These are phyloP conservation scores for Thomomys bottae DNA, from an alignment of 2,113 vertebrate species.

Conservation along the genomic window DNA sequence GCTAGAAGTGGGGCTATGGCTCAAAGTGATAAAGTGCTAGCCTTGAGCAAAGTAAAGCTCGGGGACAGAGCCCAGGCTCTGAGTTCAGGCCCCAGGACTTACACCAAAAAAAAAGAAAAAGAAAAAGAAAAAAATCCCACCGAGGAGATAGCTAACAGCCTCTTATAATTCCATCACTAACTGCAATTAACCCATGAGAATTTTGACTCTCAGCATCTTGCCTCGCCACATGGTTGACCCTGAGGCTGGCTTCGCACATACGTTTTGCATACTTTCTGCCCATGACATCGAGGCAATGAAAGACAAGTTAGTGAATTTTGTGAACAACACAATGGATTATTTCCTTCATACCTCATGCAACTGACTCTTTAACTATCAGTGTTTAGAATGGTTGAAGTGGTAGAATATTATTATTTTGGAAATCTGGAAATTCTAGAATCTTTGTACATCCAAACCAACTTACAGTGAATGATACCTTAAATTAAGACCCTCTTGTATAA, in stretches of 20 bases:
- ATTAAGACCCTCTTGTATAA: no score
- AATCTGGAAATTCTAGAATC: background rate
- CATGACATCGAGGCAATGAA: background rate
- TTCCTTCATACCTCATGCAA: background rate
- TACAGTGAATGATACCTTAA: no score
- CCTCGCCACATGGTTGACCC: background rate
- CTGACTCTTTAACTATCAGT: background rate
- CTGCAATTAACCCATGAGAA: background rate
- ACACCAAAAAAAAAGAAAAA: no score
- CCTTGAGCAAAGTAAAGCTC: no score
- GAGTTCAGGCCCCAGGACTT: no score
- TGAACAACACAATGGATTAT: background rate
- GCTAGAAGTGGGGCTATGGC: no score
- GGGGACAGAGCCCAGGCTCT: no score
- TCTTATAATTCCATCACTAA: background rate
- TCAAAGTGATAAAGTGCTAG: no score
- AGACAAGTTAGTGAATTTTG: background rate
- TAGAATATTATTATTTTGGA: background rate
- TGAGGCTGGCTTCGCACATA: background rate
- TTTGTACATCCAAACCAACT: no score
- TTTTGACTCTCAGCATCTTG: constrained; percentile 14
- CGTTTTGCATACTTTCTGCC: background rate
- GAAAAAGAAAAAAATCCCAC: no score
- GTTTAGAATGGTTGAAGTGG: background rate
- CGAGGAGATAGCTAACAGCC: background rate